Evolutionary conservation across 2,113 vertebrate species (phyloP).

Genomic region (Dicaeum eximium): DNA sequence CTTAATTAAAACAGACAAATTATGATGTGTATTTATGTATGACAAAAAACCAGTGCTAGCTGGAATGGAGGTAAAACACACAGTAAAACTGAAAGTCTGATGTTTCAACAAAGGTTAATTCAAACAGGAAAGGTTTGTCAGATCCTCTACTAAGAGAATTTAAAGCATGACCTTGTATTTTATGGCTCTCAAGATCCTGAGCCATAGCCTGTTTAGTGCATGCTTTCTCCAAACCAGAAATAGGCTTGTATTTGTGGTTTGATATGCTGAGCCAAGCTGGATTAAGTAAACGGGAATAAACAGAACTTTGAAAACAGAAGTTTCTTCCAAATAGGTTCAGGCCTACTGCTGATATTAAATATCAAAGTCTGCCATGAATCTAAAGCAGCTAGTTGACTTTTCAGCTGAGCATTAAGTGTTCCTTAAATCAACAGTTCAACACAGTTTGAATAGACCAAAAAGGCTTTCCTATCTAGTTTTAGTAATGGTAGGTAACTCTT

Average conservation of each 20-base stretch:
- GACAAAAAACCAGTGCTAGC: not conserved
- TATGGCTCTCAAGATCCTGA: not conserved
- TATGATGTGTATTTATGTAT: not conserved
- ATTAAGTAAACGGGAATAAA: not conserved
- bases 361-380: not conserved
- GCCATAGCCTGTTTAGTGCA: not conserved
- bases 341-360: not conserved
- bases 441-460: not conserved
- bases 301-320: not conserved
- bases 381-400: not conserved
- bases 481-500: not conserved
- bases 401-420: not conserved
- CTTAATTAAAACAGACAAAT: not conserved
- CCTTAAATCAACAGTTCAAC: not conserved
- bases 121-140: not conserved
- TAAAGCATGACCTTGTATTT: not conserved
- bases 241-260: not conserved
- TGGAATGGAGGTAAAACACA: not conserved
- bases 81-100: not conserved
- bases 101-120: not conserved
- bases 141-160: not conserved
- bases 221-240: rapidly evolving
- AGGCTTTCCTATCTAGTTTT: not conserved
- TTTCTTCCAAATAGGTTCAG: not conserved
- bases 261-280: not conserved